phyloP scores from a whole-genome alignment of 2,888 invertebrate genomes.

The Drosophila mettleri region DNA sequence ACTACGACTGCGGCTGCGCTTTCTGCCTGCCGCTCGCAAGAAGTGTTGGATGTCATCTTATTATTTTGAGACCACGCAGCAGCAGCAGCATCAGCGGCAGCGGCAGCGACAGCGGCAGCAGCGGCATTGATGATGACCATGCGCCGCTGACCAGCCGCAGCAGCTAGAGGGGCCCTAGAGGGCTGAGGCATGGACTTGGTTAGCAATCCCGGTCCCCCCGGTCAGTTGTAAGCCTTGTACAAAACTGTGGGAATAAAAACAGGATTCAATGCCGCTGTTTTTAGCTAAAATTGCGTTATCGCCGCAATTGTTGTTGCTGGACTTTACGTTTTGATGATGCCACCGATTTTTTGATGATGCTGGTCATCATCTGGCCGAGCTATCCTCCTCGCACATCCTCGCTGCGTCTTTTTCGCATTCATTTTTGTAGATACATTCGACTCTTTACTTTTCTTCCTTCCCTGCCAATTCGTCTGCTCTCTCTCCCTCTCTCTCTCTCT shows the following conservation, averaged over 20 bases:
- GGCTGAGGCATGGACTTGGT: slow-evolving; percentile 24
- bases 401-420: slow-evolving; percentile 10
- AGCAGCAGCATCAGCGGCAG: slow-evolving; percentile 46
- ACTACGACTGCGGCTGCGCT: slow-evolving; percentile 45
- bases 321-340: slow-evolving; percentile 62
- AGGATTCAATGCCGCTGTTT: slow-evolving; percentile 76
- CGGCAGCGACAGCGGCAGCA: slow-evolving; percentile 42
- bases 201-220: slow-evolving; percentile 25
- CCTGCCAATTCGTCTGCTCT: slow-evolving; percentile 21
- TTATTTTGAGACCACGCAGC: slow-evolving; percentile 80
- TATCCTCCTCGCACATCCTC: slow-evolving; percentile 66
- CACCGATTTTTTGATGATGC: slow-evolving; percentile 67
- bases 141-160: slow-evolving; percentile 66
- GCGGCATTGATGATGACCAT: slow-evolving; percentile 71
- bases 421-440: slow-evolving; percentile 16
- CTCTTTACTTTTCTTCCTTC: slow-evolving; percentile 33
- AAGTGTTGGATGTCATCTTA: slow-evolving; percentile 86
- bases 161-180: slow-evolving; percentile 33
- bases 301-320: slow-evolving; percentile 51
- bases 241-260: slow-evolving; percentile 86
- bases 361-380: slow-evolving; percentile 40
- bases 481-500: neutral
- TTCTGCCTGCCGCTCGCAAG: slow-evolving; percentile 66
- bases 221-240: slow-evolving; percentile 58
- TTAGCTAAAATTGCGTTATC: slow-evolving; percentile 56